phyloP scores from a whole-genome alignment of 2,113 vertebrate species.

The Alaudala cheleensis region DNA sequence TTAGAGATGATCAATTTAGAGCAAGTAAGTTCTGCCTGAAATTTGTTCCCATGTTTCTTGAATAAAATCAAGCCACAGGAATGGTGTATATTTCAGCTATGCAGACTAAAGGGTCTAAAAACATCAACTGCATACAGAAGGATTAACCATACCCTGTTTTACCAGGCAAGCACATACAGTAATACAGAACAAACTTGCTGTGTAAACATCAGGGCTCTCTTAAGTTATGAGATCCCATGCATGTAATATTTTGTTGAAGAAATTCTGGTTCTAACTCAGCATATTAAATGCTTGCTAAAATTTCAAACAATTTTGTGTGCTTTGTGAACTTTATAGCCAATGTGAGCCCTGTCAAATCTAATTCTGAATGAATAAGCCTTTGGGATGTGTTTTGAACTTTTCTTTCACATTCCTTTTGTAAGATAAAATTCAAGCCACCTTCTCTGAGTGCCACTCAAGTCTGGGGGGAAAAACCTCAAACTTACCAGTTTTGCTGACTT shows the following conservation, averaged over 20 bases:
- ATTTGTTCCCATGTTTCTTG: neutral
- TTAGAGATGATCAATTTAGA: neutral
- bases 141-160: neutral
- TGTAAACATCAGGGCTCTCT: neutral
- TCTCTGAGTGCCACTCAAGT: neutral
- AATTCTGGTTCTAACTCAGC: neutral
- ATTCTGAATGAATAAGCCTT: neutral
- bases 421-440: neutral
- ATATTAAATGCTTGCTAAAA: neutral
- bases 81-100: neutral
- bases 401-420: neutral
- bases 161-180: neutral
- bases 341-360: neutral
- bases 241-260: neutral
- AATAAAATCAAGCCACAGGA: neutral
- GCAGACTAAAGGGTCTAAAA: neutral
- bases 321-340: neutral
- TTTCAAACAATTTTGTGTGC: neutral
- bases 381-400: neutral
- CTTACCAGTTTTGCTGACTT: neutral
- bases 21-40: neutral
- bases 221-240: neutral
- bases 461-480: neutral
- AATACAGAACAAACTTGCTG: neutral
- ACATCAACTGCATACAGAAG: neutral